Evolutionary conservation across 2,797 vertebrate genomes (phyloP), one percentile per base, ranked within the genome.

Genomic region (Podarcis siculus): DNA sequence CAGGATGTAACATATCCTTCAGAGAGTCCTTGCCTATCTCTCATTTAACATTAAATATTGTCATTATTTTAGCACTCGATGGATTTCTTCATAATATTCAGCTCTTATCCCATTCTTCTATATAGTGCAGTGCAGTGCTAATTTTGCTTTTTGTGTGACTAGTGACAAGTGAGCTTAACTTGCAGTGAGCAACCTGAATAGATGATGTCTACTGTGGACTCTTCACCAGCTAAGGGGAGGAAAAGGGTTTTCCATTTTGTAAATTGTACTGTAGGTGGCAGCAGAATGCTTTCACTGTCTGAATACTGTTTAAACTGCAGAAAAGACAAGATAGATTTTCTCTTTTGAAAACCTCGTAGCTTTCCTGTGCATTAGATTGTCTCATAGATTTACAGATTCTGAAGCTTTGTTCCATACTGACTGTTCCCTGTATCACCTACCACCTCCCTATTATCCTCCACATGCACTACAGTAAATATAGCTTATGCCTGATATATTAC

Each of bases 211-310:
- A 0, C 30, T 45, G 37, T 64, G 37, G 32, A 5, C 19, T 7
- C 10, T 75, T 27, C 6, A 25, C 64, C 9, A 5, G 4, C 39
- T 73, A 25, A 73, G 49, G 17, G 67, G 23, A 73, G 75, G 58
- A 30, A 4, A 30, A 8, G 9, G 19, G n/a, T 64, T 79, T 17
- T 73, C 42, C 30, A n/a, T 66, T 72, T 67, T 72, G 27, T 61
- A 77, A 9, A 1, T 76, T n/a, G 4, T 77, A 58, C 89, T 85
- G 89, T 64, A 90, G 89, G 27, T 90, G 89, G 89, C 89, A 90
- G 86, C 79, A 90, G 79, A 88, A 82, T 88, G 32, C 86, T 58
- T 86, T 85, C 25, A 19, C 72, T 58, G n/a, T 10, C 17, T 45
- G 35, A 72, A 72, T 72, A 30, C 37, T 21, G n/a, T 75, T 37